These are phyloP conservation scores for Drosophila subpulchrella DNA, from an alignment of 1,140 invertebrate genomes.

Conservation along the genomic window DNA sequence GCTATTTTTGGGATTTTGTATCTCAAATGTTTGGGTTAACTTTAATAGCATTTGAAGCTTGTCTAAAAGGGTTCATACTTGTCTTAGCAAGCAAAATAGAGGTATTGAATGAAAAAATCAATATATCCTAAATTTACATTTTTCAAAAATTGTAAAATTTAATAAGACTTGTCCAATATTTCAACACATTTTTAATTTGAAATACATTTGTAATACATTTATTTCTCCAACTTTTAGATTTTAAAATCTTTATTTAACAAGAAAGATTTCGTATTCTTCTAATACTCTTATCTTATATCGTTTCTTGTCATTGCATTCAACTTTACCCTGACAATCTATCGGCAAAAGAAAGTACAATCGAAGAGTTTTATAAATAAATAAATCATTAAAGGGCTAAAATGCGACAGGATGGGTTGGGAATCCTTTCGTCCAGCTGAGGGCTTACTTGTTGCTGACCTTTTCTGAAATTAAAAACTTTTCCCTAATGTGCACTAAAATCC, in stretches of 20 bases:
- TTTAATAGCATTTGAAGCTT: background rate
- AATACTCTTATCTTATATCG: no score
- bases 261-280: no score
- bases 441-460: slow-evolving; percentile 57
- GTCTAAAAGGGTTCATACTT: background rate
- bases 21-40: background rate
- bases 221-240: no score
- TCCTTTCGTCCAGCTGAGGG: background rate
- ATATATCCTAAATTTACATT: no score
- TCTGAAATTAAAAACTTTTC: slow-evolving; percentile 55
- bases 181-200: no score
- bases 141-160: no score
- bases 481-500: slow-evolving; percentile 50
- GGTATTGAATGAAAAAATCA: no score
- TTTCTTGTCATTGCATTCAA: no score
- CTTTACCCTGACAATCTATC: background rate
- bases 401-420: background rate
- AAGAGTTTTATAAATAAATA: background rate
- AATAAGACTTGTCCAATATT: no score
- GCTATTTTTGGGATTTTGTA: background rate
- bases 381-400: background rate
- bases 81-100: no score
- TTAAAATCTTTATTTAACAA: no score
- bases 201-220: no score
- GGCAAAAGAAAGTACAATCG: background rate